These are phyloP conservation scores for Auanema sp. DNA, from an alignment of 2,888 invertebrate genomes.

Conservation along the genomic window DNA sequence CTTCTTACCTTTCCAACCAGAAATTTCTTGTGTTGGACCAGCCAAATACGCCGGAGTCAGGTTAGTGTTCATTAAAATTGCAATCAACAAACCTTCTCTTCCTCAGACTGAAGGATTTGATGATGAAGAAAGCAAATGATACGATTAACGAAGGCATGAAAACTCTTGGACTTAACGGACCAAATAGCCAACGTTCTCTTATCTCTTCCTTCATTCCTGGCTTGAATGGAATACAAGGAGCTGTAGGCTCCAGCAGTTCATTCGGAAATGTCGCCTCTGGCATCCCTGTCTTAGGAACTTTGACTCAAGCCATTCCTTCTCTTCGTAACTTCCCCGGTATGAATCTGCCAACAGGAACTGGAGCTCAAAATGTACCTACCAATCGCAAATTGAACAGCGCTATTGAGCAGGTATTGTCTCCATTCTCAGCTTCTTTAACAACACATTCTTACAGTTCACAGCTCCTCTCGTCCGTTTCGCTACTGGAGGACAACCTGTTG, in stretches of 20 bases:
- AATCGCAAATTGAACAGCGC: slow-evolving; percentile 43
- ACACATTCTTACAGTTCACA: slow-evolving; percentile 33
- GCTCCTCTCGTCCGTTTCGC: slow-evolving; percentile 55
- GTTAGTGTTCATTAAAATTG: neutral
- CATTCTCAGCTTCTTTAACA: neutral
- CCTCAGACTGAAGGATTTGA: slow-evolving; percentile 54
- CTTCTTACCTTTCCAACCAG: slow-evolving; percentile 59
- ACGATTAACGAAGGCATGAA: slow-evolving; percentile 30
- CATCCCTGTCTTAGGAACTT: slow-evolving; percentile 39
- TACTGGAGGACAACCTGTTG: slow-evolving; percentile 49
- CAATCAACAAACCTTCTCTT: neutral
- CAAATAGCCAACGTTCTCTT: slow-evolving; percentile 20
- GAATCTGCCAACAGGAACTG: slow-evolving; percentile 12
- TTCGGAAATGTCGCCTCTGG: slow-evolving; percentile 18
- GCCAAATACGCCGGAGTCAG: slow-evolving; percentile 41
- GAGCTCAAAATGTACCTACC: slow-evolving; percentile 23
- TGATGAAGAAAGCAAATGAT: slow-evolving; percentile 62
- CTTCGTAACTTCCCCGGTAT: slow-evolving; percentile 48
- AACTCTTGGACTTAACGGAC: slow-evolving; percentile 10
- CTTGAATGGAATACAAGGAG: slow-evolving; percentile 20
- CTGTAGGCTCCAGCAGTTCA: slow-evolving; percentile 8
- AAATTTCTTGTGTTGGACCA: slow-evolving; percentile 58
- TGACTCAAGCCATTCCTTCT: slow-evolving; percentile 49
- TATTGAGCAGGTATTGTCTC: slow-evolving; percentile 39
- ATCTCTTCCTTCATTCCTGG: slow-evolving; percentile 44